Evolutionary conservation across 2,888 invertebrate species (phyloP), one percentile per base, ranked within the genome.

Genomic region (Acheta domesticus): DNA sequence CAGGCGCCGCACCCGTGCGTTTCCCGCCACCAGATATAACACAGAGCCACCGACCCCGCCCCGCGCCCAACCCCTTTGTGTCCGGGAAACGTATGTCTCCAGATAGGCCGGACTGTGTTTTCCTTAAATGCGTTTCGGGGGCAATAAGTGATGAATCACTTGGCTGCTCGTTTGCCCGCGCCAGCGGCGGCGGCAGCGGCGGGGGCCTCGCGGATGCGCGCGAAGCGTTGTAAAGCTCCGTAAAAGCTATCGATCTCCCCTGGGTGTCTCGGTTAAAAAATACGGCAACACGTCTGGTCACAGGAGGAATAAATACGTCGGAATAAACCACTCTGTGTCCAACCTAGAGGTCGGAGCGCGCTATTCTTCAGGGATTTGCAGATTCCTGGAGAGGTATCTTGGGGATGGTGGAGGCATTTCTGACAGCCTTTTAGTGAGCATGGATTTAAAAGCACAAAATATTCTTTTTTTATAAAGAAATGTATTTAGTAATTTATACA

Each of bases 71-170:
- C 62, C 62, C 62, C n/a, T 62, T 62, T 62, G 62, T 62, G 62
- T n/a, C 62, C 62, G 62, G 62, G 62, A 62, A 62, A 62, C 62
- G 62, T 62, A 62, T 62, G 62, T 62, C 62, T 62, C 62, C 62
- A 14, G 62, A 62, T 62, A 62, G 62, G 16, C 14, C 11, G 62
- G 62, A 19, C n/a, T 62, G 62, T 62, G 62, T 62, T 16, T 62
- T 62, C 62, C 62, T 62, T 62, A 62, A 62, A 62, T n/a, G 62
- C 62, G 62, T 14, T 62, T n/a, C 62, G n/a, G 62, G 62, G n/a
- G 62, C 62, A 62, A 62, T 62, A 62, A 62, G 62, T 62, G 62
- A 62, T 62, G 62, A 62, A 62, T 62, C 62, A 62, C 62, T 62
- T 62, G 62, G 62, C n/a, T 62, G n/a, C 62, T 62, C n/a, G 62